Conservation (phyloP, 2,888 invertebrate genomes). For the Eubasilissa splendida region DNA sequence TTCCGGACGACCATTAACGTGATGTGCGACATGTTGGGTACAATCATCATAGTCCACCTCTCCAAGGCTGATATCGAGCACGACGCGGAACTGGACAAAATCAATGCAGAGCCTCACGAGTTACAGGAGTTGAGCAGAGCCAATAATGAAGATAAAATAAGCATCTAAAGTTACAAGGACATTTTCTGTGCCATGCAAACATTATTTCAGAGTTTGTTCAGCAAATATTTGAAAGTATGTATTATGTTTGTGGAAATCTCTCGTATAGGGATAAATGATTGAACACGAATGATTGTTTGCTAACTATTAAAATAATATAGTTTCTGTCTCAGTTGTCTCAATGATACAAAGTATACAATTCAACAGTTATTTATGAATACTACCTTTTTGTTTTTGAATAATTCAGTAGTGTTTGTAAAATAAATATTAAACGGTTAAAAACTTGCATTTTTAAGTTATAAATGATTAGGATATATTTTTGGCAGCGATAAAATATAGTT, state of each 20-base stretch:
- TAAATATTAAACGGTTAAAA: not conserved
- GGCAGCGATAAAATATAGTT: not conserved
- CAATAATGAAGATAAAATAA: slow-evolving; percentile 64
- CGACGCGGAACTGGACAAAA: slow-evolving; percentile 64
- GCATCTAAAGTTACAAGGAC: slow-evolving; percentile 59
- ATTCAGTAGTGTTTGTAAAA: not conserved
- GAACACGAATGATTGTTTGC: slow-evolving; percentile 39
- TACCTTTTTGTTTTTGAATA: not conserved
- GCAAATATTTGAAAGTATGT: slow-evolving; percentile 34
- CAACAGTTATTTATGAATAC: too few relatives aligned
- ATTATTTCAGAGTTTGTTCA: slow-evolving; percentile 40
- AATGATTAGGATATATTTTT: slow-evolving; percentile 17
- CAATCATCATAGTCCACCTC: slow-evolving; percentile 90
- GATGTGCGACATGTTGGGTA: slow-evolving; percentile 95
- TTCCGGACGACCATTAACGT: slow-evolving; percentile 95
- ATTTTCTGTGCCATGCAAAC: slow-evolving; percentile 37
- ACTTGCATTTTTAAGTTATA: slow-evolving; percentile 24
- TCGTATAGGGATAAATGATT: slow-evolving; percentile 13
- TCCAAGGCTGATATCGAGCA: slow-evolving; percentile 80
- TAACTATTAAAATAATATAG: slow-evolving; percentile 7
- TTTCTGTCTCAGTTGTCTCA: not conserved
- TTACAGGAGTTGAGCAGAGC: slow-evolving; percentile 76
- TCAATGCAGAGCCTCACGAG: slow-evolving; percentile 76
- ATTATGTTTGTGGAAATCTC: slow-evolving; percentile 31
- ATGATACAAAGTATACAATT: not conserved